A percentile compares a stretch with the other conserved stretches of the same genome.
phyloP scores from a whole-genome alignment of 2,797 vertebrate genomes.

The Rachycentron canadum region DNA sequence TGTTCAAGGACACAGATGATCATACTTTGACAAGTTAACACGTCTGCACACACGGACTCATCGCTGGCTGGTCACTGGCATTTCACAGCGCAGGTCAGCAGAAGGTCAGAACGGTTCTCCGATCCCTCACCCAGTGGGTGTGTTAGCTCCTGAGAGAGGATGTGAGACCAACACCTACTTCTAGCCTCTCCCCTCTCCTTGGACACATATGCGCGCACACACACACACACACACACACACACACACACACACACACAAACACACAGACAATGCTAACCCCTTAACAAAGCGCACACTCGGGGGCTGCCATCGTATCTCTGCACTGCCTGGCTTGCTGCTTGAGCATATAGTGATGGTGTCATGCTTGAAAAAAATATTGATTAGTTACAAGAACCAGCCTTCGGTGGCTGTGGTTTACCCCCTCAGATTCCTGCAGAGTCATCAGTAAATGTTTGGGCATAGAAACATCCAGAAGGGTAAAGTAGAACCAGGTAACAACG shows the following conservation, averaged over 20 bases:
- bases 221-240: not conserved
- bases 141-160: slow-evolving; percentile 24
- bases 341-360: slow-evolving; percentile 80
- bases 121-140: slow-evolving; percentile 45
- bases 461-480: not conserved
- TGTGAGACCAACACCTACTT: slow-evolving; percentile 47
- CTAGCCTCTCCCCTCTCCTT: slow-evolving; percentile 47
- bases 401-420: slow-evolving; percentile 58
- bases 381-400: slow-evolving; percentile 78
- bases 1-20: slow-evolving; percentile 67
- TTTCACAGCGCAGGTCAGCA: slow-evolving; percentile 42
- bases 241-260: slow-evolving; percentile 18
- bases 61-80: slow-evolving; percentile 8
- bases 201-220: slow-evolving; percentile 21
- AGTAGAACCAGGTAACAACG: not conserved
- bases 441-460: not conserved
- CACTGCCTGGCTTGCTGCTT: slow-evolving; percentile 48
- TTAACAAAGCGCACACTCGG: slow-evolving; percentile 17
- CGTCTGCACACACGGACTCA: not conserved
- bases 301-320: slow-evolving; percentile 4
- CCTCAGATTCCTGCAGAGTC: not conserved
- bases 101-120: slow-evolving; percentile 56
- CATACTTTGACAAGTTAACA: slow-evolving; percentile 61
- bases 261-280: slow-evolving; percentile 6
- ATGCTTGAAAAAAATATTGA: slow-evolving; percentile 84